Evolutionary conservation across 2,888 invertebrate species (phyloP).

Genomic region (Ochropacha duplaris): DNA sequence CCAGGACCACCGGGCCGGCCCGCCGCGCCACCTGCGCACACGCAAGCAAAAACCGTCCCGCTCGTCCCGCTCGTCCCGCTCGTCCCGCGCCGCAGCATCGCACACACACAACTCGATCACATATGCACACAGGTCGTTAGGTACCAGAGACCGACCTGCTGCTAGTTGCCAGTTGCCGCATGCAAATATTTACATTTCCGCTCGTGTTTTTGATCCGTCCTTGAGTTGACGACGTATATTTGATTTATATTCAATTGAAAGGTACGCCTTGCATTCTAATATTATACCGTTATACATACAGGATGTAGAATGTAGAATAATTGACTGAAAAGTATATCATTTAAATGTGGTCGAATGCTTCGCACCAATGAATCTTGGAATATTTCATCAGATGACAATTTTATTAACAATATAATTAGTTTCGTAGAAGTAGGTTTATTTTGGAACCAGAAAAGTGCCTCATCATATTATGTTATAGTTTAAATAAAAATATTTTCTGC

Average conservation of each 20-base stretch:
- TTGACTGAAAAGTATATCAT: background rate
- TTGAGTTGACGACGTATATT: background rate
- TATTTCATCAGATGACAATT: too few relatives aligned
- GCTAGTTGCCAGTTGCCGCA: too few relatives aligned
- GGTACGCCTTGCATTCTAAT: background rate
- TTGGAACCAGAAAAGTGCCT: too few relatives aligned
- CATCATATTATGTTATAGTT: too few relatives aligned
- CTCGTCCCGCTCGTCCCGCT: background rate
- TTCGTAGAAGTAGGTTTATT: too few relatives aligned
- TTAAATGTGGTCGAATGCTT: too few relatives aligned
- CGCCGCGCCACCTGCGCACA: background rate
- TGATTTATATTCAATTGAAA: background rate
- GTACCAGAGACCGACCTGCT: background rate
- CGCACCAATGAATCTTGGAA: too few relatives aligned
- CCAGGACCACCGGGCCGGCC: background rate
- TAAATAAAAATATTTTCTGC: too few relatives aligned
- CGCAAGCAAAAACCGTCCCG: background rate
- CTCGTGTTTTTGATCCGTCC: background rate
- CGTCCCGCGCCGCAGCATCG: background rate
- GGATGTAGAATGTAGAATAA: background rate
- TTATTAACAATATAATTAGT: too few relatives aligned
- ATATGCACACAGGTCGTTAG: slow-evolving; percentile 1
- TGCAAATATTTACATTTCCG: background rate
- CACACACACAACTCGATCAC: background rate
- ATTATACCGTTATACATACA: background rate